These are phyloP conservation scores for Cardiocondyla obscurior DNA, from an alignment of 1,140 invertebrate genomes.

Conservation along the genomic window DNA sequence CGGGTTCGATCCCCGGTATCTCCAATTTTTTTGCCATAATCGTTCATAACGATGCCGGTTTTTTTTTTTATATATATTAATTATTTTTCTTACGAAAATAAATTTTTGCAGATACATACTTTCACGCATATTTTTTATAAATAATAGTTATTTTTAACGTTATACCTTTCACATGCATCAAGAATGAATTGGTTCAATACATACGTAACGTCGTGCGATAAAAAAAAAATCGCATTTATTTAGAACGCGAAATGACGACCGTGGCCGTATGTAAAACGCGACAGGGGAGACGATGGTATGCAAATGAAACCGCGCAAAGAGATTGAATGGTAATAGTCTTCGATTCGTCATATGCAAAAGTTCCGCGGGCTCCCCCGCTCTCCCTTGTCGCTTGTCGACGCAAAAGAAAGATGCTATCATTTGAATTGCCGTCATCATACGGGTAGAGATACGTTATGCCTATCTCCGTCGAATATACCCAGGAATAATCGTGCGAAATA, in stretches of 20 bases:
- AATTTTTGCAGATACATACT: not conserved
- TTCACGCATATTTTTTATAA: not conserved
- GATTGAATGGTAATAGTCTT: conserved; percentile 83
- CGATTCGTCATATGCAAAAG: conserved; percentile 84
- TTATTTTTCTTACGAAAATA: not conserved
- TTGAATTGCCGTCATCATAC: conserved; percentile 74
- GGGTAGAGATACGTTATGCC: conserved; percentile 60
- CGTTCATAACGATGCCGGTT: too few relatives aligned
- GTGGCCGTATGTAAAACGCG: conserved; percentile 71
- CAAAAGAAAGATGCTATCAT: conserved; percentile 76
- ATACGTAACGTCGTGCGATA: not conserved
- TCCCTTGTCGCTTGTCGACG: conserved; percentile 54
- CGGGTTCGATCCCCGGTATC: conserved; percentile 89
- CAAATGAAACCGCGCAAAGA: conserved; percentile 77
- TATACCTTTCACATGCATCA: not conserved
- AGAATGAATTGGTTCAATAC: not conserved
- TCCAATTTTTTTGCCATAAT: conserved; percentile 82
- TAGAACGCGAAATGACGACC: conserved; percentile 53
- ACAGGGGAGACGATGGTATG: conserved; percentile 75
- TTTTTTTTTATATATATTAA: too few relatives aligned
- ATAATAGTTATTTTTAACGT: not conserved
- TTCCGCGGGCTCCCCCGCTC: conserved; percentile 57
- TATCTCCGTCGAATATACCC: conserved; percentile 68
- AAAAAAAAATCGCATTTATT: conserved; percentile 38
- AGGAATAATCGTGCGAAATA: conserved; percentile 76